Evolutionary conservation across 1,140 invertebrate genomes (phyloP).

Genomic region (Diachasmimorpha longicaudata): DNA sequence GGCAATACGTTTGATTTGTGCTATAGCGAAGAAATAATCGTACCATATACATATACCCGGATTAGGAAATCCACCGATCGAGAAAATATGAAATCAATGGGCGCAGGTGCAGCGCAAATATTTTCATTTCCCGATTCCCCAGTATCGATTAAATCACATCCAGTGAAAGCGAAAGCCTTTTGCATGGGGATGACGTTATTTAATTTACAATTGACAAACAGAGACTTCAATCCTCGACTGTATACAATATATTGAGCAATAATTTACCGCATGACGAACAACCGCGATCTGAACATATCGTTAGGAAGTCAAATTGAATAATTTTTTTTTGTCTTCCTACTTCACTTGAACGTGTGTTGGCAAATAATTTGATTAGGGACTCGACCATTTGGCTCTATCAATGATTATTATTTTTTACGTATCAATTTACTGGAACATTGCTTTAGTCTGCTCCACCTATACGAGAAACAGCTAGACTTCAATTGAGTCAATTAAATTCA

Average conservation of each 20-base stretch:
- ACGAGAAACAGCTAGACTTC: background rate
- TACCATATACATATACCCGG: background rate
- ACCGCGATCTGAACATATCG: constrained; percentile 8
- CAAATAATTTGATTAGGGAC: background rate
- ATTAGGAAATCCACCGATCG: background rate
- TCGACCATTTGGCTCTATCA: background rate
- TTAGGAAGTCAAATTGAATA: constrained; percentile 8
- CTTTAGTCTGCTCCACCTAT: background rate
- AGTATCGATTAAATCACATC: constrained; percentile 12
- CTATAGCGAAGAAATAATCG: background rate
- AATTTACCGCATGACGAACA: constrained; percentile 22
- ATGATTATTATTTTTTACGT: background rate
- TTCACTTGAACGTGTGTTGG: background rate
- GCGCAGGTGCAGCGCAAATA: background rate
- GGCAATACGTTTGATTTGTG: background rate
- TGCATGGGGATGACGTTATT: constrained; percentile 22
- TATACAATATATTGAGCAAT: constrained; percentile 17
- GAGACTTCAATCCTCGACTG: constrained; percentile 19
- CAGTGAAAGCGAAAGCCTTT: constrained; percentile 19
- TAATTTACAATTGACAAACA: constrained; percentile 16
- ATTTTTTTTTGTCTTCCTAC: background rate
- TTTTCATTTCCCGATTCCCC: background rate
- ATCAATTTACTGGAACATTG: background rate
- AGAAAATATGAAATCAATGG: background rate
- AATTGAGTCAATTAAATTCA: background rate